These are phyloP conservation scores for Tribolium freemani DNA, from an alignment of 2,888 invertebrate species.

Conservation along the genomic window DNA sequence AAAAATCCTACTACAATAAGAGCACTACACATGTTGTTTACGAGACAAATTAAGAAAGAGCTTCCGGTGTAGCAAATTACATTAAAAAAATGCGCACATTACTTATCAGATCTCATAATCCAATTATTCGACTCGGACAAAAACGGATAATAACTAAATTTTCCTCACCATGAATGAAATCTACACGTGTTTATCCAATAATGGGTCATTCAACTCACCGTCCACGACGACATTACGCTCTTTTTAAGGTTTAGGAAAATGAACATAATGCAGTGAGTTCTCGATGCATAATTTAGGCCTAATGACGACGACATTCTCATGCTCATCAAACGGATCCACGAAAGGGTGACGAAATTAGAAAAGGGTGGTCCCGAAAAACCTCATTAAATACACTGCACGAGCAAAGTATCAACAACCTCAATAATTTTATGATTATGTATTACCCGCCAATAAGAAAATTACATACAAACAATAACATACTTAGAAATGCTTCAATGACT, in stretches of 20 bases:
- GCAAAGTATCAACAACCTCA: neutral
- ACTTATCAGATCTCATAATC: constrained; percentile 20
- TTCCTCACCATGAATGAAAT: constrained; percentile 47
- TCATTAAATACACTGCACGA: neutral
- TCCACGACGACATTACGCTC: constrained; percentile 10
- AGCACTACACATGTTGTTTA: constrained; percentile 51
- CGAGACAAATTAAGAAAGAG: constrained; percentile 45
- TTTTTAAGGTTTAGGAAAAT: neutral
- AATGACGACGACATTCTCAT: constrained; percentile 2
- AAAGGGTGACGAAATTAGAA: neutral
- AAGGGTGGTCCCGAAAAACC: neutral
- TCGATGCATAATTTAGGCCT: neutral
- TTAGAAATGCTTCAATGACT: constrained; percentile 16
- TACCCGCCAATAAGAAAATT: constrained; percentile 8
- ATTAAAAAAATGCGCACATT: constrained; percentile 8
- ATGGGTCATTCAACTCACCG: constrained; percentile 53
- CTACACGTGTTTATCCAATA: constrained; percentile 52
- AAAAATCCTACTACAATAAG: constrained; percentile 46
- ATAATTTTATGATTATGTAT: constrained; percentile 6
- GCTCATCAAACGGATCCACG: neutral
- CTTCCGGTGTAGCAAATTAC: constrained; percentile 46
- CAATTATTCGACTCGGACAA: constrained; percentile 22
- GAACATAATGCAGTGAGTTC: neutral
- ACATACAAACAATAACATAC: constrained; percentile 20
- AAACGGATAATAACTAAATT: constrained; percentile 28